Conservation (phyloP, 2,888 invertebrate species). For the Operophtera brumata region DNA sequence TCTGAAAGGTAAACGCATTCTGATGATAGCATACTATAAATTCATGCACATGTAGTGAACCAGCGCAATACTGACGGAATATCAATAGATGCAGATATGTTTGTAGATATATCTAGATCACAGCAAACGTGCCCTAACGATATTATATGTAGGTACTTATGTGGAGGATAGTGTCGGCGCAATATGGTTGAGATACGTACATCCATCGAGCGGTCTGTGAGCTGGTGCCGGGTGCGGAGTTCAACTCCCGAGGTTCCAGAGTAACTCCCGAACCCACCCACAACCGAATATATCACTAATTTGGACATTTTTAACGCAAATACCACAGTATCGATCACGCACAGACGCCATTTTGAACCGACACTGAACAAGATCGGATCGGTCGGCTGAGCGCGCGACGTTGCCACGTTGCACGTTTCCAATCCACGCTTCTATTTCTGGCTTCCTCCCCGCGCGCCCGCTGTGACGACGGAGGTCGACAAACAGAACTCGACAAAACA, state of each 20-base stretch:
- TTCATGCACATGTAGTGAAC: constrained; percentile 43
- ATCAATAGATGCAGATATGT: constrained; percentile 50
- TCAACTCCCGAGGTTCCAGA: constrained; percentile 66
- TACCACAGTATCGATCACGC: constrained; percentile 80
- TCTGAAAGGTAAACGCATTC: constrained; percentile 10
- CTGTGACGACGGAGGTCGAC: constrained; percentile 62
- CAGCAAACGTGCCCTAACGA: constrained; percentile 47
- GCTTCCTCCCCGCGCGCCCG: constrained; percentile 57
- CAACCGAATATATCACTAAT: constrained; percentile 74
- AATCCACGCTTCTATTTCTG: constrained; percentile 77
- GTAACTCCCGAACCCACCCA: constrained; percentile 73
- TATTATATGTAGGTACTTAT: constrained; percentile 57
- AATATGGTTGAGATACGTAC: constrained; percentile 78
- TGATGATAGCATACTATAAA: constrained; percentile 42
- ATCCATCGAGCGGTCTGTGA: constrained; percentile 73
- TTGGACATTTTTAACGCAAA: constrained; percentile 73
- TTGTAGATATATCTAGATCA: constrained; percentile 56
- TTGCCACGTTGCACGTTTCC: constrained; percentile 76
- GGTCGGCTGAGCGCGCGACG: constrained; percentile 58
- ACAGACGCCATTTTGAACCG: constrained; percentile 80
- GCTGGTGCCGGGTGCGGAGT: constrained; percentile 63
- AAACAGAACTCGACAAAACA: constrained; percentile 72
- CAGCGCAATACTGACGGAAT: constrained; percentile 40
- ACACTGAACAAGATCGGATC: constrained; percentile 66
- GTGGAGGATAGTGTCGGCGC: constrained; percentile 68